Evolutionary conservation across 2,888 invertebrate species (phyloP), one percentile per base, ranked within the genome.

Genomic region (Agonopterix subpropinquella): DNA sequence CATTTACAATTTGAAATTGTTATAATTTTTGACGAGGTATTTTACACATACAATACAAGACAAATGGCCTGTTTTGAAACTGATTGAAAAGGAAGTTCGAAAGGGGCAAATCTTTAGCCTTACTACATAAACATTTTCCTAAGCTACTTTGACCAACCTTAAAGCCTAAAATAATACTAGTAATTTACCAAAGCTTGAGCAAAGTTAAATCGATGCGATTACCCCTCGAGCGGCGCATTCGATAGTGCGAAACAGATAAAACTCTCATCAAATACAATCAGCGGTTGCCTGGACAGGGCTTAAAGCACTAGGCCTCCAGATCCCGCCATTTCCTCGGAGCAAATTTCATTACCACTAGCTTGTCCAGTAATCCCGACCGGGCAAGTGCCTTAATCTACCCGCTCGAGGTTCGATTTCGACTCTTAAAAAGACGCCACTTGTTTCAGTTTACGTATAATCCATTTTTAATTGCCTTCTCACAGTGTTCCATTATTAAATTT

Each of bases 291-390:
- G 83, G 79, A 80, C 84, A 77, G 70, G 72, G 84, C 83, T 87
- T 85, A 85, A 72, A 77, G 70, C 63, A 67, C 78, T 81, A 80
- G 85, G 82, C 83, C 80, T 81, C 64, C 70, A 67, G 70, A 78
- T 73, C 75, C 73, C 76, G 67, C 70, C 69, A 79, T 83, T 82
- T 83, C 76, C 82, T 83, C 77, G 67, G 77, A 67, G 74, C 77
- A 77, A 85, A 85, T 85, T 87, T 86, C 86, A 87, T 87, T 86
- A 87, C 82, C 82, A 83, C 81, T 82, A 80, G 78, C 80, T 75
- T 73, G 77, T 70, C 75, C 74, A 66, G 75, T 86, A 88, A 88
- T 87, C 84, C 79, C 61, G 57, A 65, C 65, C 67, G 73, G 75
- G 73, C 83, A 78, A 84, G 73, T 80, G 80, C 73, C 77, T 77